Percentiles rank a stretch among this genome's conserved stretches.
Evolutionary conservation across 1,140 invertebrate species (phyloP).

Genomic region (Drosophila lini): DNA sequence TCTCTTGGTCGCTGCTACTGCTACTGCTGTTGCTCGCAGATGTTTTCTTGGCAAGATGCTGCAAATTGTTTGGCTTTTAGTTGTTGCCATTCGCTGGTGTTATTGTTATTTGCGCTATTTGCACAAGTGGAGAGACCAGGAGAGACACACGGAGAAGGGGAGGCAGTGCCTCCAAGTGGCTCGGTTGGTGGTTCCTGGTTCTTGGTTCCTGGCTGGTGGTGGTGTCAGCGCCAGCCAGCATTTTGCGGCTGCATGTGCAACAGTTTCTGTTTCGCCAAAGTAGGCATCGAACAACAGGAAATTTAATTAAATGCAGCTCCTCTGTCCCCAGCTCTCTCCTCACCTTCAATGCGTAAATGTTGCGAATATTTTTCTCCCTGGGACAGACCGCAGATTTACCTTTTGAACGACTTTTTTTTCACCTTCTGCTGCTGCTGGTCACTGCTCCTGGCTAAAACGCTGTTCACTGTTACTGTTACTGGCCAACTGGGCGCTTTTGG

Average conservation of each 20-base stretch:
- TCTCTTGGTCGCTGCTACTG: background rate
- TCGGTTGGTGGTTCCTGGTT: slow-evolving; percentile 25
- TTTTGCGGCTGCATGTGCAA: slow-evolving; percentile 67
- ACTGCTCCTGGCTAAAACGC: slow-evolving; percentile 12
- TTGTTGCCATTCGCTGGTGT: slow-evolving; percentile 45
- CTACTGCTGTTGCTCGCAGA: slow-evolving; percentile 46
- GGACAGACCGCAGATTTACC: slow-evolving; percentile 27
- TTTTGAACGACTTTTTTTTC: slow-evolving; percentile 6
- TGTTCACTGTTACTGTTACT: slow-evolving; percentile 30
- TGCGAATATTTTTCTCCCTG: slow-evolving; percentile 13
- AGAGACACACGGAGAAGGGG: background rate
- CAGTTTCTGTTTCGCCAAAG: slow-evolving; percentile 59
- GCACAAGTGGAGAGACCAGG: slow-evolving; percentile 2
- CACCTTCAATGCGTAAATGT: slow-evolving; percentile 31
- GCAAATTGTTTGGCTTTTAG: slow-evolving; percentile 62
- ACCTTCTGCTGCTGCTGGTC: slow-evolving; percentile 14
- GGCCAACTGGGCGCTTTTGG: slow-evolving; percentile 27
- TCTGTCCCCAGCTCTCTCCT: background rate
- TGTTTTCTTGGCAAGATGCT: slow-evolving; percentile 68
- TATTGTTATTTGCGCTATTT: slow-evolving; percentile 50
- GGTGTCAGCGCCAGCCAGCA: slow-evolving; percentile 48
- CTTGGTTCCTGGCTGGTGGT: slow-evolving; percentile 29
- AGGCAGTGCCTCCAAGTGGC: slow-evolving; percentile 36
- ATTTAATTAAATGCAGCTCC: slow-evolving; percentile 75
- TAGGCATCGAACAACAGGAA: slow-evolving; percentile 69